Evolutionary conservation across 2,797 vertebrate genomes (phyloP).

Genomic region (Fistularia commersonii): DNA sequence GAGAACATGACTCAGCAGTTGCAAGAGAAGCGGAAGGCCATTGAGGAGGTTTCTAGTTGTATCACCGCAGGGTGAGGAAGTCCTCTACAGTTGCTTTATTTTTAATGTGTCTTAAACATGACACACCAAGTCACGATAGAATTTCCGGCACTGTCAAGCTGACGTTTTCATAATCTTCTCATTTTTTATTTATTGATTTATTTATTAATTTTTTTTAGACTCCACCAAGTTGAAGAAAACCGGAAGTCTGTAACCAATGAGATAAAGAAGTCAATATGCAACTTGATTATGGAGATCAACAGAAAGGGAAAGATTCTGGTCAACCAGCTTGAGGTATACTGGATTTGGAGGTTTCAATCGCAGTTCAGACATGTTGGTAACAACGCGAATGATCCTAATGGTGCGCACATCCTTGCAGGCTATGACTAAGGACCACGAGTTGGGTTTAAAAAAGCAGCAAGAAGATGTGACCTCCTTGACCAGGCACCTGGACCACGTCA

Average conservation of each 20-base stretch:
- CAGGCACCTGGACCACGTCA: conserved; percentile 91
- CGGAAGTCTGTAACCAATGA: conserved; percentile 93
- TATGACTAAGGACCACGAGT: conserved; percentile 85
- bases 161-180: no score
- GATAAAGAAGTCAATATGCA: conserved; percentile 97
- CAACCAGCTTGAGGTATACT: conserved; percentile 90
- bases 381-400: no score
- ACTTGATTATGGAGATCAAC: conserved; percentile 97
- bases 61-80: conserved; percentile 86
- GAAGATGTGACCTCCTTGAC: conserved; percentile 84
- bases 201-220: conserved; percentile 48
- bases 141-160: no score
- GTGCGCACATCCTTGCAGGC: conserved; percentile 61
- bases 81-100: background rate
- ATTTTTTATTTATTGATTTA: background rate
- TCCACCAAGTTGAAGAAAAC: conserved; percentile 96
- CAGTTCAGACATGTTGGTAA: background rate
- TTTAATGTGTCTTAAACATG: no score
- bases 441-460: conserved; percentile 89
- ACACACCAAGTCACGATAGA: no score
- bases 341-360: background rate
- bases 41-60: conserved; percentile 90
- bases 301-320: conserved; percentile 94
- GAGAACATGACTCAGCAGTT: conserved; percentile 92
- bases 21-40: conserved; percentile 93